Evolutionary conservation across 2,888 invertebrate genomes (phyloP).

Genomic region (Sarcophaga carnaria): DNA sequence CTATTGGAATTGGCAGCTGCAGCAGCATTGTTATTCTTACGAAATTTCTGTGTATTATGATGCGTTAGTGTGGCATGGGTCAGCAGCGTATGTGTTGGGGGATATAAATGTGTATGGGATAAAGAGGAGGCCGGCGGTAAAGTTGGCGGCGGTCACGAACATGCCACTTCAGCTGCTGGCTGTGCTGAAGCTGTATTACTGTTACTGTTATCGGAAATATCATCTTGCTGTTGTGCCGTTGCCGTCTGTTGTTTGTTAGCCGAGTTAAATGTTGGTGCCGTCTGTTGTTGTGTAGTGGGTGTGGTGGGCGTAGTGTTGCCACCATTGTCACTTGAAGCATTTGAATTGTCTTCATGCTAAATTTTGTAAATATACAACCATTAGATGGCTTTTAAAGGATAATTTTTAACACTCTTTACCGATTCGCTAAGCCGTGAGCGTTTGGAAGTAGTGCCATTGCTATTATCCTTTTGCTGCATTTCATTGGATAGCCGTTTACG

Average conservation of each 20-base stretch:
- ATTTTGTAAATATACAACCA: neutral
- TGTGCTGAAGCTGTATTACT: slow-evolving; percentile 68
- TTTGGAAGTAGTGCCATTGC: slow-evolving; percentile 71
- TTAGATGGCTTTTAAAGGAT: neutral
- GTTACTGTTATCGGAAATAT: slow-evolving; percentile 63
- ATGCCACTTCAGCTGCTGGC: slow-evolving; percentile 79
- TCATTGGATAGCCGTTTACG: slow-evolving; percentile 81
- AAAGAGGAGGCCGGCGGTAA: slow-evolving; percentile 57
- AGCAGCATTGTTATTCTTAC: slow-evolving; percentile 80
- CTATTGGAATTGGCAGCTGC: slow-evolving; percentile 80
- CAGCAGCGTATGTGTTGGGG: slow-evolving; percentile 66
- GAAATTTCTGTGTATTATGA: slow-evolving; percentile 76
- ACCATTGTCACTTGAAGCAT: slow-evolving; percentile 76
- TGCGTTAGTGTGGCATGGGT: slow-evolving; percentile 62
- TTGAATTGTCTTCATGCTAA: slow-evolving; percentile 80
- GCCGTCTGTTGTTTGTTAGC: slow-evolving; percentile 41
- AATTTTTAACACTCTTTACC: slow-evolving; percentile 73
- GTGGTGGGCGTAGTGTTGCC: slow-evolving; percentile 75
- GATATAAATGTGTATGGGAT: slow-evolving; percentile 66
- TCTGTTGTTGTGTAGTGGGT: slow-evolving; percentile 75
- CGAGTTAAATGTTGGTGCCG: slow-evolving; percentile 73
- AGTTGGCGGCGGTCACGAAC: slow-evolving; percentile 81
- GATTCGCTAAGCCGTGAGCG: slow-evolving; percentile 79
- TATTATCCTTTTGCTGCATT: slow-evolving; percentile 73
- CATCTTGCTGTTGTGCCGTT: slow-evolving; percentile 50